phyloP scores from a whole-genome alignment of 2,888 invertebrate genomes.

The Aphrophora alni region DNA sequence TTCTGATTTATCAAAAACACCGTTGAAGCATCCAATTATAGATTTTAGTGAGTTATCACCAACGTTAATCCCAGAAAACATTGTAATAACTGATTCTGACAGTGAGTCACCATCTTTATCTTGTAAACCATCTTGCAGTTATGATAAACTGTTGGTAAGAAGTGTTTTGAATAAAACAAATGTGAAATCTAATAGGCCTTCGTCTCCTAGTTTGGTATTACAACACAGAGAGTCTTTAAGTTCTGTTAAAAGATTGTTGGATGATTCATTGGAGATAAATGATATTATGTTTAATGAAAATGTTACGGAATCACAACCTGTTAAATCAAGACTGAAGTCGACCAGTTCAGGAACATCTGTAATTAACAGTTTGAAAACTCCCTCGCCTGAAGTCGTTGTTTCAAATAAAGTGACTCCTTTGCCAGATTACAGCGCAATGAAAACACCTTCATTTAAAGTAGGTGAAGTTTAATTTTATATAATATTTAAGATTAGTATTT shows the following conservation, averaged over 20 bases:
- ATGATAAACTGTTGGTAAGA: no score
- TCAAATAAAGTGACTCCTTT: conserved; percentile 59
- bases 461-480: conserved; percentile 37
- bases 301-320: conserved; percentile 10
- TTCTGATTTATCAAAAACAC: not conserved
- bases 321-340: not conserved
- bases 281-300: conserved; percentile 35
- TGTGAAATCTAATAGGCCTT: no score
- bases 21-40: not conserved
- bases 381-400: conserved; percentile 29
- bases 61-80: not conserved
- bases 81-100: not conserved
- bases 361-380: conserved; percentile 21
- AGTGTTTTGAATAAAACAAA: no score
- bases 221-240: conserved; percentile 22
- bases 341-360: not conserved
- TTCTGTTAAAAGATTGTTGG: conserved; percentile 32
- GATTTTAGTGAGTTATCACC: not conserved
- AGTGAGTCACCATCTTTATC: not conserved
- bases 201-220: no score
- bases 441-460: conserved; percentile 62
- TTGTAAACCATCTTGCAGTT: not conserved
- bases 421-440: conserved; percentile 61
- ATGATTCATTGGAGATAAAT: conserved; percentile 43
- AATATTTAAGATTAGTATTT: no score